phyloP scores from a whole-genome alignment of 2,888 invertebrate species.

The Incurvaria masculella region DNA sequence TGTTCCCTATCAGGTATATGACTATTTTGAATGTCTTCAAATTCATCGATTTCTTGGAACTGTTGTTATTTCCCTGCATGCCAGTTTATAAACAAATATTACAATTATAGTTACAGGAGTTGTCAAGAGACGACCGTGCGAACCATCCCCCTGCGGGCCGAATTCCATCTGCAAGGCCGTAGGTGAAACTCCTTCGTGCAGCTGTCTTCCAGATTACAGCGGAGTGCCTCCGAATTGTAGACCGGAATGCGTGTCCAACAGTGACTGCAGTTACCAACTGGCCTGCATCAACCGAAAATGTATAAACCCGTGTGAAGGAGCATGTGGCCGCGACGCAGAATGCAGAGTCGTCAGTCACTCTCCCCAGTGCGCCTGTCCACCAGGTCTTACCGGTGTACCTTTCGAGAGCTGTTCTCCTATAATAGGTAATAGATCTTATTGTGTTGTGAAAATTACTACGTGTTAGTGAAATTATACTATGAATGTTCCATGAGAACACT shows the following conservation, averaged over 20 bases:
- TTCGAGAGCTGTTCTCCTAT: conserved; percentile 62
- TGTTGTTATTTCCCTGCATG: too few relatives aligned
- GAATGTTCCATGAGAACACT: neutral
- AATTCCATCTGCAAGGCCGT: conserved; percentile 65
- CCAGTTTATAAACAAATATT: too few relatives aligned
- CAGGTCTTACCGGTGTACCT: conserved; percentile 71
- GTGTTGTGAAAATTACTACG: neutral
- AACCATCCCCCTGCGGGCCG: conserved; percentile 76
- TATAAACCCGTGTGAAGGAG: conserved; percentile 74
- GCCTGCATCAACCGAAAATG: conserved; percentile 80
- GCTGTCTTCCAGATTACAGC: conserved; percentile 67
- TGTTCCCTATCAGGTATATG: conserved; percentile 57
- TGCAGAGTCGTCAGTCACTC: conserved; percentile 83
- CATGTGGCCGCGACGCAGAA: conserved; percentile 72
- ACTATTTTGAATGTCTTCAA: too few relatives aligned
- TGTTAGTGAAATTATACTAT: neutral
- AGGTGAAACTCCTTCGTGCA: conserved; percentile 62
- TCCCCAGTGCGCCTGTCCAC: conserved; percentile 77
- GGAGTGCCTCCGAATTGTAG: conserved; percentile 75
- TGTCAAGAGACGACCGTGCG: conserved; percentile 54
- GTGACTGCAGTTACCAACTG: conserved; percentile 71
- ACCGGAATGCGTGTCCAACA: conserved; percentile 79
- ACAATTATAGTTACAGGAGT: too few relatives aligned
- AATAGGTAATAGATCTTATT: conserved; percentile 26
- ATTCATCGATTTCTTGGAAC: conserved; percentile 25